These are phyloP conservation scores for Marisa cornuarietis DNA, from an alignment of 1,140 invertebrate genomes.

Conservation along the genomic window DNA sequence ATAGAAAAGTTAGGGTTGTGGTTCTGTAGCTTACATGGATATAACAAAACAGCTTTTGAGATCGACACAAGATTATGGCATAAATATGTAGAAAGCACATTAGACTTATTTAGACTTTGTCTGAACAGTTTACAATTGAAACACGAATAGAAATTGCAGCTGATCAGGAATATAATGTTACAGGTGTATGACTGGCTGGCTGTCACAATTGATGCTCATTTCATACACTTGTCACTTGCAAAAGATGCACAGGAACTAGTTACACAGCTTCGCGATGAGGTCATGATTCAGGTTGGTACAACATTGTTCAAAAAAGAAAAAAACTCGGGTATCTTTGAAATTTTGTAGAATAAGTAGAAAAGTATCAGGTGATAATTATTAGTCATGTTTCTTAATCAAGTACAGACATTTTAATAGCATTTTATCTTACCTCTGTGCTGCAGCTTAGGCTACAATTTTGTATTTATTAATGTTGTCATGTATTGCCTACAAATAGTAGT, in stretches of 20 bases:
- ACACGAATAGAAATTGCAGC: not conserved
- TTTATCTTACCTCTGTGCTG: no score
- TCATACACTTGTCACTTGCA: conserved; percentile 31
- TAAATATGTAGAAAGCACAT: not conserved
- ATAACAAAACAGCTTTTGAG: not conserved
- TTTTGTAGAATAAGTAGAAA: no score
- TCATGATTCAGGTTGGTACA: conserved; percentile 24
- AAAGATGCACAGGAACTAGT: conserved; percentile 30
- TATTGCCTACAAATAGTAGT: not conserved
- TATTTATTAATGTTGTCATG: not conserved
- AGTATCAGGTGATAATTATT: no score
- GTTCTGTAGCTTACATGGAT: not conserved
- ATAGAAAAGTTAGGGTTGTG: not conserved
- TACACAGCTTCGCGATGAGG: conserved; percentile 24
- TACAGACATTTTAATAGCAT: no score
- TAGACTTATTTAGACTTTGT: not conserved
- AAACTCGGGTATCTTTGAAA: no score
- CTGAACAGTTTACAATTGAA: not conserved
- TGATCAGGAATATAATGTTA: not conserved
- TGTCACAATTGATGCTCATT: conserved; percentile 34
- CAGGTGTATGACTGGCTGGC: conserved; percentile 35
- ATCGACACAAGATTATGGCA: not conserved
- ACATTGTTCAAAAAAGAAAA: not conserved
- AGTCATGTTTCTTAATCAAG: no score
- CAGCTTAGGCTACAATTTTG: no score